These are phyloP conservation scores for Anas georgica DNA, from an alignment of 2,797 vertebrate species.

Conservation along the genomic window DNA sequence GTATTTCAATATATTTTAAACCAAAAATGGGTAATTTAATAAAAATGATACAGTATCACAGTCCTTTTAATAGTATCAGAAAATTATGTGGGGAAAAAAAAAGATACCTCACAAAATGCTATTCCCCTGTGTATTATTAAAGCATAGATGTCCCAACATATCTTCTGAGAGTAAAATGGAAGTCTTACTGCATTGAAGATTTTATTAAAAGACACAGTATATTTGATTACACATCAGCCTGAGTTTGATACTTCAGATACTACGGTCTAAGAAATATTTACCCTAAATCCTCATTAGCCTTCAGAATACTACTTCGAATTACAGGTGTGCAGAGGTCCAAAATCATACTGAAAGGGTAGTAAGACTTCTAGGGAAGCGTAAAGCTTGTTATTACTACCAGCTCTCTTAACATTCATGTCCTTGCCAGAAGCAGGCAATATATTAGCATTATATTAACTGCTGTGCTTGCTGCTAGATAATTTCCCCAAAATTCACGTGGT, in stretches of 20 bases:
- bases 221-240: neutral
- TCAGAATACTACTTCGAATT: neutral
- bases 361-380: neutral
- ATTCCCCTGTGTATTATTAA: neutral
- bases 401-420: neutral
- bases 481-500: neutral
- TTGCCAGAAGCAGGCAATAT: neutral
- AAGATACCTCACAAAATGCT: neutral
- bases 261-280: neutral
- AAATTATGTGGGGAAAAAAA: neutral
- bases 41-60: neutral
- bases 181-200: neutral
- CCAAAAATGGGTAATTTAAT: neutral
- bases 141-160: neutral
- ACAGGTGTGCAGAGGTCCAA: neutral
- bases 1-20: neutral
- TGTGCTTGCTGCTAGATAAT: neutral
- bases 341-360: neutral
- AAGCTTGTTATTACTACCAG: neutral
- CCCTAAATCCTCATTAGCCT: neutral
- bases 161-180: neutral
- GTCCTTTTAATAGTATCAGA: neutral
- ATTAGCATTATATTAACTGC: neutral
- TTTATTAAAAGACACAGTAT: neutral
- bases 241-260: neutral